Base-by-base conservation (phyloP, 2,113 vertebrate species). In the Pipra filicauda region DNA sequence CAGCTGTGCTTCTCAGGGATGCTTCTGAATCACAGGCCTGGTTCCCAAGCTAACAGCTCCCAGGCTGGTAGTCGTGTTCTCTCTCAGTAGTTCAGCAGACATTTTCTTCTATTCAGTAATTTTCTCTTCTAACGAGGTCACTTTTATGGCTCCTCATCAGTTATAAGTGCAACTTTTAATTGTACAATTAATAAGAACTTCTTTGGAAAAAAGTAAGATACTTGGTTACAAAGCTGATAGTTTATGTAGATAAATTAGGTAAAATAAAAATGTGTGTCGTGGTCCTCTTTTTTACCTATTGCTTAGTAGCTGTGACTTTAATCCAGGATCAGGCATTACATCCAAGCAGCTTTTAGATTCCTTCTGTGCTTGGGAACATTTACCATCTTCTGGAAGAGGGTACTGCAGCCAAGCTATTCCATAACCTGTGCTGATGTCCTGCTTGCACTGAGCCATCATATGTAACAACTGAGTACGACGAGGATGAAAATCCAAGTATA, bases 381-480 rank as follows among this genome's bases (percentile, higher is more conserved):
- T 74, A 8, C 49, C 1, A 2, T 59, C 39, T 59, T 70, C 61
- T 52, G 49, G 22, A 86, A 78, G 59, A 67, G 15, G 10, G 8
- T 43, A 35, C 43, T 49, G n/a, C 31, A 69, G 17, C 22, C 39
- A 49, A 51, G 44, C 55, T 64, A 9, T n/a, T 24, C 27, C 9
- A 8, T n/a, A 28, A 15, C n/a, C 41, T 70, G 55, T 28, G 31
- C 59, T 18, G 15, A 44, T 54, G 23, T 55, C 15, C 19, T 54
- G 39, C 33, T 28, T 20, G 8, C 41, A 51, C 37, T 1, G 1
- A 74, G 28, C 20, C 55, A 33, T 28, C 46, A 46, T 1, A 0
- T 64, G 48, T 31, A 78, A 49, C 19, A 67, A 33, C 31, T 3
- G 5, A 77, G 54, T 43, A 67, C 19, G 14, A 39, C 10, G 31